Evolutionary conservation across 2,888 invertebrate species (phyloP).

Genomic region (Brachylomia viminalis): DNA sequence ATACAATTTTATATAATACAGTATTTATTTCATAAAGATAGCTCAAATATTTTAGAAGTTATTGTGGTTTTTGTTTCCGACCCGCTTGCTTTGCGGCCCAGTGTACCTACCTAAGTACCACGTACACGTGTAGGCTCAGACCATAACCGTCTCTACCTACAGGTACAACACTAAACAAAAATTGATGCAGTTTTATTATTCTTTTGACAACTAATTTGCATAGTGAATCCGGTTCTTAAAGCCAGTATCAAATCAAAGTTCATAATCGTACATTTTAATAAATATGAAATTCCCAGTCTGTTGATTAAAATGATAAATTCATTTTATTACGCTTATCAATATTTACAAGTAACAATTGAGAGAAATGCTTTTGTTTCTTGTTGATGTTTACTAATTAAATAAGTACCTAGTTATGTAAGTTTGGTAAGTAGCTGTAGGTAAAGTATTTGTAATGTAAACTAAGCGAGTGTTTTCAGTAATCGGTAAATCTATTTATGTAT

Average conservation of each 20-base stretch:
- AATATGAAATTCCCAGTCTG: slow-evolving; percentile 24
- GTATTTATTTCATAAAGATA: too few species aligned
- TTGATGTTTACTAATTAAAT: not conserved
- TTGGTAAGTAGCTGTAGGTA: too few species aligned
- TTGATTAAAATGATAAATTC: slow-evolving; percentile 2
- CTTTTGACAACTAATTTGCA: not conserved
- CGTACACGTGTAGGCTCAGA: not conserved
- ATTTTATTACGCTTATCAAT: slow-evolving; percentile 4
- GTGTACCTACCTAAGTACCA: too few species aligned
- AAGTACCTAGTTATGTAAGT: not conserved
- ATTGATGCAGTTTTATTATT: not conserved
- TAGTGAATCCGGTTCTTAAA: not conserved
- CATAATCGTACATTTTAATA: slow-evolving; percentile 3
- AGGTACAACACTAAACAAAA: not conserved
- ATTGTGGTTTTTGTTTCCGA: too few species aligned
- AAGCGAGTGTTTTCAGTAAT: not conserved
- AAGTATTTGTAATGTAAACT: not conserved
- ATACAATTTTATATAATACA: too few species aligned
- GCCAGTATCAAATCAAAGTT: slow-evolving; percentile 19
- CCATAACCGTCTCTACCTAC: not conserved
- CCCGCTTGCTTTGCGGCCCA: too few species aligned
- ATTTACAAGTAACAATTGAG: slow-evolving; percentile 24
- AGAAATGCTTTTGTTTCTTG: not conserved
- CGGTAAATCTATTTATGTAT: not conserved
- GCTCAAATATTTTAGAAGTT: too few species aligned